These are phyloP conservation scores for Sylvicola cinctus DNA, from an alignment of 2,888 invertebrate genomes.

Conservation along the genomic window DNA sequence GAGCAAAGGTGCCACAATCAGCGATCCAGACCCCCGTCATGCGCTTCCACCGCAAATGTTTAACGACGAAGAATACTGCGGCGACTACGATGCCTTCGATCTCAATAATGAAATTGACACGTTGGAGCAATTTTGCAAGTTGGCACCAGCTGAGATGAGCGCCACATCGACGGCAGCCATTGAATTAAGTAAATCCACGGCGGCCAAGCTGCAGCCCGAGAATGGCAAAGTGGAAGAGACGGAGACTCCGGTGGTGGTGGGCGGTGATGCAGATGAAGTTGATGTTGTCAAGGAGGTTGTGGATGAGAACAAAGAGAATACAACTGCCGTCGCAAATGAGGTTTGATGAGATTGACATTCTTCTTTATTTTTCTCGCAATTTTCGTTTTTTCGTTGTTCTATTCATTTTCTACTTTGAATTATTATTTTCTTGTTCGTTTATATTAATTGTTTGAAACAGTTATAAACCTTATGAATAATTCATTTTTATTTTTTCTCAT, in stretches of 20 bases:
- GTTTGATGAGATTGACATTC: slow-evolving; percentile 9
- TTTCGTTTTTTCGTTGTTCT: no score
- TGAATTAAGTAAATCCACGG: slow-evolving; percentile 11
- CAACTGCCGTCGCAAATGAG: slow-evolving; percentile 12
- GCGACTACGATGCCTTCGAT: slow-evolving; percentile 87
- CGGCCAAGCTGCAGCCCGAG: no score
- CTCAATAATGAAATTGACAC: slow-evolving; percentile 78
- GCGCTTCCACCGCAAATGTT: slow-evolving; percentile 88
- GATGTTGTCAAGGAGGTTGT: slow-evolving; percentile 18
- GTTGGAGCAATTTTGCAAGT: slow-evolving; percentile 68
- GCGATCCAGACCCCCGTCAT: slow-evolving; percentile 52
- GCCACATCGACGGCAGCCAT: slow-evolving; percentile 27
- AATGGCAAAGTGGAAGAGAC: no score
- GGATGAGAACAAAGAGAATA: slow-evolving; percentile 15
- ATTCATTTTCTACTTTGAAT: no score
- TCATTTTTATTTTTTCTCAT: no score
- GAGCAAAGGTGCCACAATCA: slow-evolving; percentile 48
- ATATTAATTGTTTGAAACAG: no score
- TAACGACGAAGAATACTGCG: slow-evolving; percentile 67
- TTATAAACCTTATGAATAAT: no score
- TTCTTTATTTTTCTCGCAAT: no score
- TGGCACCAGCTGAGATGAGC: slow-evolving; percentile 34
- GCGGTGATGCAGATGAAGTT: background rate
- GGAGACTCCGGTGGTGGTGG: no score
- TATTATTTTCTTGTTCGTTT: no score